Evolutionary conservation across 2,888 invertebrate genomes (phyloP), one percentile per base, ranked within the genome.

Genomic region (Lithophane semibrunnea): DNA sequence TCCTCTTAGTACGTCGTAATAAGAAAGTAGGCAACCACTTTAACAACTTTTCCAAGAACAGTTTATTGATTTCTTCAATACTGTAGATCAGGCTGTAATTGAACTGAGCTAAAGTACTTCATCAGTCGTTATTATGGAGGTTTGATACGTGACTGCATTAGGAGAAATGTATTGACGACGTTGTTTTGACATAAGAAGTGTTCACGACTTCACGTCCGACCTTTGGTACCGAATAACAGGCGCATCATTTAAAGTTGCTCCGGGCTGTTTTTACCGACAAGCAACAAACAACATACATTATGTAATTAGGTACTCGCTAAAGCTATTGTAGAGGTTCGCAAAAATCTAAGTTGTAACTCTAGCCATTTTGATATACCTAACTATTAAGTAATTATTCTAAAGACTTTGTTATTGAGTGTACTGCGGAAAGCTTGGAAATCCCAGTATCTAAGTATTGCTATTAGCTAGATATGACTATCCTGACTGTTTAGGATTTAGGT

Each of bases 151-250:
- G 86, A 88, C 82, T 67, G 77, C 58, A 47, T 79, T 73, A 71
- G 81, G 88, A 80, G 88, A 88, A 88, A 88, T 86, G 81, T 79
- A 77, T 82, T 77, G 82, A 75, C 44, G 73, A 79, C 61, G 77
- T 69, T 82, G 76, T 78, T 83, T 84, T 86, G 80, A 82, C 79
- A 80, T 78, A 66, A 66, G 79, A 82, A 86, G 79, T 83, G 80
- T 88, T 84, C 89, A 88, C 88, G 89, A 88, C 76, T 85, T 82
- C 85, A 86, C 79, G 82, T 81, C 64, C 77, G 87, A 89, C 88
- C 90, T 88, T 81, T 89, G 78, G 73, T 80, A 73, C 74, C 61
- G 44, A 73, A 63, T 80, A 81, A 83, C 77, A 73, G 75, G 52
- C 79, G 56, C 73, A 82, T 82, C 73, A 67, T 81, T 85, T 83